These are phyloP conservation scores for Phortica okadai DNA, from an alignment of 2,888 invertebrate species.

Conservation along the genomic window DNA sequence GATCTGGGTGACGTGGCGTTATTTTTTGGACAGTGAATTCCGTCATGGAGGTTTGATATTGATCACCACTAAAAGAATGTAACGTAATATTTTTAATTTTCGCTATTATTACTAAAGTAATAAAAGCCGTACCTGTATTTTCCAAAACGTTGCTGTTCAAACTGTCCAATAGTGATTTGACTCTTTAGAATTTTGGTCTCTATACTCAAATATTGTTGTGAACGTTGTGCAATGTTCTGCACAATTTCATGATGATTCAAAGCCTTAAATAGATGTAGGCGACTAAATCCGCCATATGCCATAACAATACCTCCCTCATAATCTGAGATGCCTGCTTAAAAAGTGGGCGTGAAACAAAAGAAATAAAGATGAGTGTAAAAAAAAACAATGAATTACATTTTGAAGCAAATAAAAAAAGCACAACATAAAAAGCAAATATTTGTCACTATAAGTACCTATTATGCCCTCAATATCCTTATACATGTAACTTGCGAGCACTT, in stretches of 20 bases:
- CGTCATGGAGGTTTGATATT: conserved; percentile 95
- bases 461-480: conserved; percentile 92
- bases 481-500: conserved; percentile 87
- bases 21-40: conserved; percentile 98
- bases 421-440: conserved; percentile 38
- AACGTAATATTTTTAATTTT: neutral
- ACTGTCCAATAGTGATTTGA: conserved; percentile 90
- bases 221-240: conserved; percentile 89
- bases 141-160: conserved; percentile 91
- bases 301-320: conserved; percentile 95
- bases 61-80: conserved; percentile 86
- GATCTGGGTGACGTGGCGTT: conserved; percentile 88
- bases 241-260: conserved; percentile 91
- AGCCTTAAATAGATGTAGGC: conserved; percentile 93
- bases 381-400: conserved; percentile 46
- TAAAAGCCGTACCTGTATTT: conserved; percentile 86
- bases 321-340: conserved; percentile 85
- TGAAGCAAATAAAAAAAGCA: conserved; percentile 30
- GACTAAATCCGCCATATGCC: conserved; percentile 92
- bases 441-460: conserved; percentile 75
- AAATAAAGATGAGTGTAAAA: conserved; percentile 24
- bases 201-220: conserved; percentile 87
- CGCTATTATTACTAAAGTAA: neutral
- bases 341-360: conserved; percentile 63
- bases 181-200: conserved; percentile 89